Evolutionary conservation across 2,113 vertebrate genomes (phyloP).

Genomic region (Pimephales promelas): DNA sequence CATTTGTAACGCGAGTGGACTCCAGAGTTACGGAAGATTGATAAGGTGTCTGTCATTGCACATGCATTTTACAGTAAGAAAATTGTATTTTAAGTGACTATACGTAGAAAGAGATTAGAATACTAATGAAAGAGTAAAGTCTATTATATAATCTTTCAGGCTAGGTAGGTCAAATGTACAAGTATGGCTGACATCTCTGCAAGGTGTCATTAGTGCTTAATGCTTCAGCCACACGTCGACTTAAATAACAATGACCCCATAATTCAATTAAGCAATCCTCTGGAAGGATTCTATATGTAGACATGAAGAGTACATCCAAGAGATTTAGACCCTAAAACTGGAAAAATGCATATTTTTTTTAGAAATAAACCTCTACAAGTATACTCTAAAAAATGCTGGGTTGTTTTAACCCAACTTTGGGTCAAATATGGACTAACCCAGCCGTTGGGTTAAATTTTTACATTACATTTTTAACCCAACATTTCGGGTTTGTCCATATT

Average conservation of each 20-base stretch:
- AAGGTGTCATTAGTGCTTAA: neutral
- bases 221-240: neutral
- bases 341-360: neutral
- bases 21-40: neutral
- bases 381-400: no score
- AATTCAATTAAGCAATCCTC: constrained; percentile 26
- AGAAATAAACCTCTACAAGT: neutral
- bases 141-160: neutral
- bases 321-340: neutral
- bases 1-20: neutral
- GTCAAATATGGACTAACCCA: no score
- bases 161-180: neutral
- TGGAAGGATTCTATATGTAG: constrained; percentile 13
- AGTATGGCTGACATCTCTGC: no score
- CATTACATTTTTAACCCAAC: no score
- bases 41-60: neutral
- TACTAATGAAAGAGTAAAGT: neutral
- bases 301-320: constrained; percentile 7
- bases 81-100: neutral
- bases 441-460: no score
- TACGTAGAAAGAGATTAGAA: neutral
- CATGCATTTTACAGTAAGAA: neutral
- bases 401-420: no score
- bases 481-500: no score
- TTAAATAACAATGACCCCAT: constrained; percentile 24